Conservation (phyloP, 2,888 invertebrate species). For the Cosmia trapezina region DNA sequence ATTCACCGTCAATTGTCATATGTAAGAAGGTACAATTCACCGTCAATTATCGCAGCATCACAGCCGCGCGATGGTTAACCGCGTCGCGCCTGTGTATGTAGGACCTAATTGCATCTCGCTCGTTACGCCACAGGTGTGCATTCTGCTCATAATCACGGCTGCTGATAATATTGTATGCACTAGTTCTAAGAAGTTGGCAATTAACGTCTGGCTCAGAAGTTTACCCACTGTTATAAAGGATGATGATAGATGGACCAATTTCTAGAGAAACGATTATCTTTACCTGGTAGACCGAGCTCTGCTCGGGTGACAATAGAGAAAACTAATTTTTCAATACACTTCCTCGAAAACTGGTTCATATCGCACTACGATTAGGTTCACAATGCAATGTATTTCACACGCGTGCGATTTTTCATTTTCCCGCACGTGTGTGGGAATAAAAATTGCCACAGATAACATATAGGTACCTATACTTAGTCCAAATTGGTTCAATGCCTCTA, state of each 20-base stretch:
- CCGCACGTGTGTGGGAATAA: too few species aligned
- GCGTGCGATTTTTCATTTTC: too few species aligned
- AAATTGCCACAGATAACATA: too few species aligned
- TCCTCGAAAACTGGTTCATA: too few species aligned
- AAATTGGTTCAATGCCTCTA: too few species aligned
- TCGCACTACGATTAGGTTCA: too few species aligned
- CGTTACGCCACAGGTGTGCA: conserved; percentile 45
- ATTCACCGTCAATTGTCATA: not conserved
- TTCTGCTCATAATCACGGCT: conserved; percentile 39
- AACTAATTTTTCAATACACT: too few species aligned
- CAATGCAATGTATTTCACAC: too few species aligned
- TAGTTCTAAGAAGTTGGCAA: conserved; percentile 25
- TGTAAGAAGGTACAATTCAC: not conserved
- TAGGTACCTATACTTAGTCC: too few species aligned
- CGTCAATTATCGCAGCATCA: not conserved
- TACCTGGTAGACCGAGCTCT: too few species aligned
- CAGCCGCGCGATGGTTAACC: not conserved
- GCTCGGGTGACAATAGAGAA: too few species aligned
- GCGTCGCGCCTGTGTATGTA: not conserved
- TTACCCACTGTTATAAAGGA: not conserved
- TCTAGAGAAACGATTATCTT: not conserved
- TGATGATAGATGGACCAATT: conserved; percentile 1
- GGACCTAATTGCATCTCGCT: conserved; percentile 20
- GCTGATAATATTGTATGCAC: conserved; percentile 38
- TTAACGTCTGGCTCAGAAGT: conserved; percentile 22